Evolutionary conservation across 2,113 vertebrate genomes (phyloP).

Genomic region (Petrocephalus microphthalmus): DNA sequence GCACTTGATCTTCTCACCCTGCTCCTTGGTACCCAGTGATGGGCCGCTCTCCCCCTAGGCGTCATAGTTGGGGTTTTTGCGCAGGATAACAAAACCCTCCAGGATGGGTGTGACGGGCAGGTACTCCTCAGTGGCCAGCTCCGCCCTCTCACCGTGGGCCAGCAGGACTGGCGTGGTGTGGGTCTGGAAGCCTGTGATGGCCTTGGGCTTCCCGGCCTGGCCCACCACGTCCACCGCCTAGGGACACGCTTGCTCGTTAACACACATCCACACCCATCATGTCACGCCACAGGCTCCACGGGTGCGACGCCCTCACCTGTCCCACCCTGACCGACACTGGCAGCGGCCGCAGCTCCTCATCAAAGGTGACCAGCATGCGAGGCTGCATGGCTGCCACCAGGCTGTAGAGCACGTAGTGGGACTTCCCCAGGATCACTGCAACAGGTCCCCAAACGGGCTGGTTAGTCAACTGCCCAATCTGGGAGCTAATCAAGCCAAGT

Average conservation of each 20-base stretch:
- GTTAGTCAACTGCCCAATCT: neutral
- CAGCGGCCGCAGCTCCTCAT: constrained; percentile 87
- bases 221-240: constrained; percentile 97
- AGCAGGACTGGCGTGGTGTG: constrained; percentile 93
- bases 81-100: constrained; percentile 94
- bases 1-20: neutral
- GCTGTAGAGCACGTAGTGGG: constrained; percentile 91
- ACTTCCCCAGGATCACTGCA: constrained; percentile 90
- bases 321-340: constrained; percentile 92
- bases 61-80: constrained; percentile 94
- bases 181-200: constrained; percentile 99
- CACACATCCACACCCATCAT: neutral
- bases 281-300: neutral
- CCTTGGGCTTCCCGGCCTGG: constrained; percentile 95
- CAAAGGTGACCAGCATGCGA: constrained; percentile 95
- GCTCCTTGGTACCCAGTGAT: neutral
- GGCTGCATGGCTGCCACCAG: constrained; percentile 98
- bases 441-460: neutral
- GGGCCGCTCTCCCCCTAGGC: constrained; percentile 46
- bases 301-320: constrained; percentile 67
- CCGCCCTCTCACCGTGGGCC: constrained; percentile 89
- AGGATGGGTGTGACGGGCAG: constrained; percentile 89
- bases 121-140: constrained; percentile 93
- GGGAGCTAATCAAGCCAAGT: neutral
- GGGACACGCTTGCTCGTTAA: neutral